Base-by-base conservation (phyloP, 1,140 invertebrate species). In the Galendromus occidentalis region DNA sequence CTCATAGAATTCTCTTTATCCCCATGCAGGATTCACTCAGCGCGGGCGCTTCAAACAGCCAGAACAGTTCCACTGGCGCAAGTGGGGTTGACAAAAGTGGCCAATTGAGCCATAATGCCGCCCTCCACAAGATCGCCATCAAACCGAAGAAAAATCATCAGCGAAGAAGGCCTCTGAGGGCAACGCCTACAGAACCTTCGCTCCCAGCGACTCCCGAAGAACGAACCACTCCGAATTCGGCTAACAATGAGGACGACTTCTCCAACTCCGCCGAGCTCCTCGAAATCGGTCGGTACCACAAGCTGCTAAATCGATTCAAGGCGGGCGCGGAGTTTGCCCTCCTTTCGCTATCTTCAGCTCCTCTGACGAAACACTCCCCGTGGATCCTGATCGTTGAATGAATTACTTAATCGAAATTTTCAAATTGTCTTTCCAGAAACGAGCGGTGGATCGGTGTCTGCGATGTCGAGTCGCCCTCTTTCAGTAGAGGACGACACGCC, bases 1-100 rank as follows among this genome's bases (percentile, higher is more conserved):
- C 33, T 39, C 33, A 39, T 39, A 9, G 33, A 6, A 6, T 39
- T 39, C 9, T 39, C 33, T 6, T 39, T 39, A 39, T 6, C 17
- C 5, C 9, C 33, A 20, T 17, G 45, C 51, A 59, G 51, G 51
- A 59, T 59, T 59, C 51, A 59, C 51, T 59, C 25, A 59, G 51
- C 33, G 51, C 51, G 22, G 51, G 51, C 51, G 51, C 51, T 59
- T 59, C 51, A 25, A 59, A 59, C 51, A 59, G 51, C 33, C 51
- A 59, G 51, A 17, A 59, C 33, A 59, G 20, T 59, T 59, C 51
- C 6, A 33, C 22, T 2, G 51, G 51, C 12, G 51, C 33, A 17
- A 59, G 51, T 25, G 51, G 51, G 2, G 51, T 59, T 33, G 51
- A 59, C 51, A 59, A 59, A 25, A 33, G 51, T 25, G 51, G 51